Evolutionary conservation across 2,888 invertebrate species (phyloP).

Genomic region (Trisateles emortualis): DNA sequence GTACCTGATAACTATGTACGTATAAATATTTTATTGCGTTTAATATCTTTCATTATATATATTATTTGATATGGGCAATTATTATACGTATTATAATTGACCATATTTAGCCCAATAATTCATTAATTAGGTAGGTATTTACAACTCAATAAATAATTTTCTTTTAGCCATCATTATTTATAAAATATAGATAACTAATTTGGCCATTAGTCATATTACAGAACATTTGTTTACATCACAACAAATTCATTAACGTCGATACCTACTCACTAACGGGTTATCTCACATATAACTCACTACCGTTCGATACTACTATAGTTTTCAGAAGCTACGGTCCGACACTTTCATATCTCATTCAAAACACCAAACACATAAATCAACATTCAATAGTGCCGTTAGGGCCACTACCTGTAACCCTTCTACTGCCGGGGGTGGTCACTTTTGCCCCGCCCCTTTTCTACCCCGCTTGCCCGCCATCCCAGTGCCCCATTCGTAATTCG

Average conservation of each 20-base stretch:
- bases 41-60: too few relatives aligned
- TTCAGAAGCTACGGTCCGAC: not conserved
- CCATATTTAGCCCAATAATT: too few relatives aligned
- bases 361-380: slow-evolving; percentile 19
- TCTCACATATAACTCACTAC: not conserved
- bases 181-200: too few relatives aligned
- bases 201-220: too few relatives aligned
- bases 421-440: slow-evolving; percentile 46
- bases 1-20: too few relatives aligned
- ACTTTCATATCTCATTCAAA: slow-evolving; percentile 9
- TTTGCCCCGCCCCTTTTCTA: slow-evolving; percentile 51
- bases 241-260: not conserved
- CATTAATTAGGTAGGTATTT: too few relatives aligned
- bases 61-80: too few relatives aligned
- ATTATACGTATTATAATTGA: too few relatives aligned
- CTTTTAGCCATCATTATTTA: too few relatives aligned
- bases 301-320: not conserved
- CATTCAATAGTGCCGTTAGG: slow-evolving; percentile 28
- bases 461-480: slow-evolving; percentile 33
- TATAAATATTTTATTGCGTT: too few relatives aligned
- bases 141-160: too few relatives aligned
- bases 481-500: slow-evolving; percentile 43
- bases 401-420: slow-evolving; percentile 11
- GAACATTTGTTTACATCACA: not conserved
- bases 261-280: not conserved